Base-by-base conservation (phyloP, 1,140 invertebrate genomes). In the Asobara japonica region DNA sequence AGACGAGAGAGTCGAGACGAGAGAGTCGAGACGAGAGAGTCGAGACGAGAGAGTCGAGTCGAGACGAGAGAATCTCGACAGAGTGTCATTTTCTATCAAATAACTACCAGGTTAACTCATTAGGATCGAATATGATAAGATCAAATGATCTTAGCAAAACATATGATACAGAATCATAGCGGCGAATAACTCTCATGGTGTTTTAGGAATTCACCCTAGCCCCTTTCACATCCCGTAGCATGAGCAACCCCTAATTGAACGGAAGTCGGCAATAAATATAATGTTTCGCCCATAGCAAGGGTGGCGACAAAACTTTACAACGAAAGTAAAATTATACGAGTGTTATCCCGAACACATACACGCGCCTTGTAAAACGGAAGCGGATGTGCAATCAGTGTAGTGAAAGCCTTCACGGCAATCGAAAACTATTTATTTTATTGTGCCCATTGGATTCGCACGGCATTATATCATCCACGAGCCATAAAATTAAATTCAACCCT, bases 261-360 rank as follows among this genome's bases (percentile, higher is more conserved):
- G 83, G 83, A 84, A 83, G 78, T 81, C 62, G 73, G 82, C 82
- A 83, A 84, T 84, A 84, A 84, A 84, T 84, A 84, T 84, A 82
- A 81, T 78, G 80, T 80, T 82, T 80, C 76, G 77, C 48, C 72
- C 31, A 45, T 69, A 25, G 62, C 74, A 74, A 77, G 77, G 77
- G 74, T 76, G 78, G n/a, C 1, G 5, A 45, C 41, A 18, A 56
- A 56, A 79, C 81, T 84, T 83, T 83, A 83, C 81, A 84, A 83
- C 82, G 74, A 76, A 74, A 25, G 61, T 67, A 80, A 74, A 80
- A 68, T 66, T 67, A 76, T 74, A 73, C 51, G 65, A 65, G 22
- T 51, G 33, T 69, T 74, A 48, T 56, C 3, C n/a, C 31, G 66
- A 65, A 18, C 51, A 73, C 30, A 69, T 60, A 56, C 51, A 72